These are phyloP conservation scores for Origma solitaria DNA, from an alignment of 2,113 vertebrate genomes.

Conservation along the genomic window DNA sequence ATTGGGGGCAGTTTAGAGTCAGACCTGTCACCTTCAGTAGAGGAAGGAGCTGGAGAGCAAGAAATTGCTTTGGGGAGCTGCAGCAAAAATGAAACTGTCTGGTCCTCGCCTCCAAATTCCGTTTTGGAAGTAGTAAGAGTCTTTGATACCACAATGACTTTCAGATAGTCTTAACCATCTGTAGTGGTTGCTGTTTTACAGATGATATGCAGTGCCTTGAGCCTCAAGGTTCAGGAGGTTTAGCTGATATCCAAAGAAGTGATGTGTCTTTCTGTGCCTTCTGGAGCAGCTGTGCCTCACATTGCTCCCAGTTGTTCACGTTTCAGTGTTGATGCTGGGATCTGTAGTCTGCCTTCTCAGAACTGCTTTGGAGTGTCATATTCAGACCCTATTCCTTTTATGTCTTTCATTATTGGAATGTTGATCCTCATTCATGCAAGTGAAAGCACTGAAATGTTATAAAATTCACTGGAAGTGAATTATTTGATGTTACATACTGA, in stretches of 20 bases:
- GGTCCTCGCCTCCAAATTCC: background rate
- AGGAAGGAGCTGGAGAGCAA: background rate
- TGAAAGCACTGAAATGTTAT: background rate
- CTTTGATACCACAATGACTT: background rate
- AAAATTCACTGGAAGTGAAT: background rate
- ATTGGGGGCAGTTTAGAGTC: background rate
- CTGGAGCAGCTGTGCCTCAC: background rate
- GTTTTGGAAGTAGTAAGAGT: background rate
- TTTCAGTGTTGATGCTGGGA: background rate
- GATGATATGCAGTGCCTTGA: background rate
- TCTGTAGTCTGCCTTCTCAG: background rate
- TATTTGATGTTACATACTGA: background rate
- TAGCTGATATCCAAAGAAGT: background rate
- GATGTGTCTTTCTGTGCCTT: background rate
- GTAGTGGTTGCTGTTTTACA: background rate
- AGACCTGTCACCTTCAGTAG: background rate
- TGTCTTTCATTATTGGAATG: background rate
- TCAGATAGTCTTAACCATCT: background rate
- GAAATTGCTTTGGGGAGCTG: background rate
- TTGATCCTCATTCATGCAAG: background rate
- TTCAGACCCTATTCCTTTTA: background rate
- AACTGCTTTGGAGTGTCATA: background rate
- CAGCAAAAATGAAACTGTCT: background rate
- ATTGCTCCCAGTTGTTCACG: fast-evolving
- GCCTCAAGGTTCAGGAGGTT: background rate